These are phyloP conservation scores for Lampris megalopsis DNA, from an alignment of 2,113 vertebrate genomes.

Conservation along the genomic window DNA sequence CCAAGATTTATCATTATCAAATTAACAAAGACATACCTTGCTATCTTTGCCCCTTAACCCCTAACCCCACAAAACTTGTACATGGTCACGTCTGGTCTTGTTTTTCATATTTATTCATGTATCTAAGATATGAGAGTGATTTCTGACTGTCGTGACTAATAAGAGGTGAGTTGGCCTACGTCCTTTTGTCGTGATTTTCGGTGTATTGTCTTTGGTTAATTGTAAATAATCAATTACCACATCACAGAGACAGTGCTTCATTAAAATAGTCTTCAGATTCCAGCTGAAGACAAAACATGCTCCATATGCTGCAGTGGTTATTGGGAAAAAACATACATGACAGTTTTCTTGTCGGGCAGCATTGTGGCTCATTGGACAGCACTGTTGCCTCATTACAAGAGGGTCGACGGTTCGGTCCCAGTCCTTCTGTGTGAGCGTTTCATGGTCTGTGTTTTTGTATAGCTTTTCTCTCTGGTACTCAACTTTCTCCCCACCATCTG, in stretches of 20 bases:
- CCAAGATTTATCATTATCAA: too few species aligned
- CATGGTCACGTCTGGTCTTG: background rate
- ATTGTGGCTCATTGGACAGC: too few species aligned
- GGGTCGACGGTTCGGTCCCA: too few species aligned
- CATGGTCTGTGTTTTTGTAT: conserved; percentile 10
- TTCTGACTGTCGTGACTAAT: conserved; percentile 18
- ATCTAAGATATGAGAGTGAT: conserved; percentile 3
- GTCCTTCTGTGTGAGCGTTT: too few species aligned
- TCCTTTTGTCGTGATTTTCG: conserved; percentile 20
- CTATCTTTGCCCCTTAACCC: too few species aligned
- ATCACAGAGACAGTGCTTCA: background rate
- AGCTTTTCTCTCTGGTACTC: background rate
- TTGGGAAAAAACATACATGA: background rate
- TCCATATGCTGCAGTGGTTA: conserved; percentile 12
- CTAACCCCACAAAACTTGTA: too few species aligned
- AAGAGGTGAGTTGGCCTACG: background rate
- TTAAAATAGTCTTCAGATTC: background rate
- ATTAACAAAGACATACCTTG: too few species aligned
- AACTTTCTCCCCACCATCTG: too few species aligned
- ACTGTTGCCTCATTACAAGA: too few species aligned
- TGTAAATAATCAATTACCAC: conserved; percentile 12
- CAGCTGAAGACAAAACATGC: background rate
- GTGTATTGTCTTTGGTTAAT: conserved; percentile 1
- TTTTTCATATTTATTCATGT: conserved; percentile 11
- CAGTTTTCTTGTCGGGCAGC: too few species aligned